Percentiles rank a stretch among this genome's conserved stretches.
Conservation (phyloP, 2,113 vertebrate species). For the Ciconia stormi region DNA sequence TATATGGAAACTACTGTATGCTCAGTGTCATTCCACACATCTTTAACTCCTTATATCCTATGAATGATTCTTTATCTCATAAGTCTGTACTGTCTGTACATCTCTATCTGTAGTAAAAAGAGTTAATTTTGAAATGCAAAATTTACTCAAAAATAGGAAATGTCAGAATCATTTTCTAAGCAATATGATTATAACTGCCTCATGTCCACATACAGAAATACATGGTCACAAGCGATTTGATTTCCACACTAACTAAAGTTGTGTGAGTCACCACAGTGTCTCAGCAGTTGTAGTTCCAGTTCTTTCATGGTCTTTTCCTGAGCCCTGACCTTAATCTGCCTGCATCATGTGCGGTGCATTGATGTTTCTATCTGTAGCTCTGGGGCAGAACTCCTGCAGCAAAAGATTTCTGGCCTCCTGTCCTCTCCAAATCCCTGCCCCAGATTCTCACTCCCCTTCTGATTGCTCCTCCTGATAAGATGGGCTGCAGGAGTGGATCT, state of each 20-base stretch:
- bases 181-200: fast-evolving
- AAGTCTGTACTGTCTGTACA: not conserved
- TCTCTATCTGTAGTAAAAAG: not conserved
- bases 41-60: not conserved
- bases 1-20: not conserved
- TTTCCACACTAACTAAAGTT: not conserved
- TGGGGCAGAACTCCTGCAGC: not conserved
- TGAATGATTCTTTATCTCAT: not conserved
- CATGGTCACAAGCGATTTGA: not conserved
- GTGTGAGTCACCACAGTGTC: not conserved
- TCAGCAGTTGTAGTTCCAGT: not conserved
- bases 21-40: not conserved
- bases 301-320: not conserved
- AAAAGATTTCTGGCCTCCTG: not conserved
- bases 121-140: not conserved
- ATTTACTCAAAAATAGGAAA: not conserved
- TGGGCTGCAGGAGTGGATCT: fast-evolving
- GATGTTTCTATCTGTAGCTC: not conserved
- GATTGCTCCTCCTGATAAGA: not conserved
- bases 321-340: not conserved
- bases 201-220: not conserved
- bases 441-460: not conserved
- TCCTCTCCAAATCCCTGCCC: not conserved
- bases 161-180: not conserved
- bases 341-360: not conserved